Evolutionary conservation across 2,888 invertebrate genomes (phyloP).

Genomic region (Hypomecis atomaria): DNA sequence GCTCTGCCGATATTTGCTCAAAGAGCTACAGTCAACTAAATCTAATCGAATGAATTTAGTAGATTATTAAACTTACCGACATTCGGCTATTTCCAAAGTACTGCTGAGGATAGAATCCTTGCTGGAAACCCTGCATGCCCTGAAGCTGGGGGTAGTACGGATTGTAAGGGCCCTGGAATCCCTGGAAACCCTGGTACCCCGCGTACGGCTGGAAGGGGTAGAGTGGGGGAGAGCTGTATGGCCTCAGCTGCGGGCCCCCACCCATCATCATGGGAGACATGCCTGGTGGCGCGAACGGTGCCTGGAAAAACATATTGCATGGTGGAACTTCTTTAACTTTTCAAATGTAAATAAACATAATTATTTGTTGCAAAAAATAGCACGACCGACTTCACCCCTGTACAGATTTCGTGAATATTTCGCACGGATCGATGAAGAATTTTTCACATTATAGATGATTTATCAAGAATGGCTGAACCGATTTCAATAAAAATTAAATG

Average conservation of each 20-base stretch:
- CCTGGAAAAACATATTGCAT: conserved; percentile 46
- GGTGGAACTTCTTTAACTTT: too few relatives aligned
- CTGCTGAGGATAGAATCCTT: conserved; percentile 72
- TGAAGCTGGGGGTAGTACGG: conserved; percentile 68
- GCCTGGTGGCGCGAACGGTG: conserved; percentile 56
- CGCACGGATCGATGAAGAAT: too few relatives aligned
- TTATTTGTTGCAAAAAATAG: too few relatives aligned
- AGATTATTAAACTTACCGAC: conserved; percentile 75
- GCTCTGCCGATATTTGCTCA: too few relatives aligned
- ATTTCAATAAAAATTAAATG: too few relatives aligned
- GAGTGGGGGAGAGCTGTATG: conserved; percentile 74
- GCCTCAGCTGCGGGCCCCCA: conserved; percentile 72
- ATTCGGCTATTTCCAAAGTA: conserved; percentile 77
- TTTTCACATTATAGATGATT: too few relatives aligned
- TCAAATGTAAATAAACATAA: too few relatives aligned
- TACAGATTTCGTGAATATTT: too few relatives aligned
- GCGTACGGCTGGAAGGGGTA: conserved; percentile 81
- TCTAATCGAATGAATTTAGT: not conserved
- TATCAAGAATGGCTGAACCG: too few relatives aligned
- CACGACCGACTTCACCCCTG: too few relatives aligned
- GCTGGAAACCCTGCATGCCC: conserved; percentile 67
- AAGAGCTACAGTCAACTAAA: too few relatives aligned
- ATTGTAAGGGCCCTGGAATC: conserved; percentile 61
- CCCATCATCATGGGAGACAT: conserved; percentile 69
- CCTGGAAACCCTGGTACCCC: conserved; percentile 65